These are phyloP conservation scores for Balanococcus diminutus DNA, from an alignment of 2,888 invertebrate genomes.

Conservation along the genomic window DNA sequence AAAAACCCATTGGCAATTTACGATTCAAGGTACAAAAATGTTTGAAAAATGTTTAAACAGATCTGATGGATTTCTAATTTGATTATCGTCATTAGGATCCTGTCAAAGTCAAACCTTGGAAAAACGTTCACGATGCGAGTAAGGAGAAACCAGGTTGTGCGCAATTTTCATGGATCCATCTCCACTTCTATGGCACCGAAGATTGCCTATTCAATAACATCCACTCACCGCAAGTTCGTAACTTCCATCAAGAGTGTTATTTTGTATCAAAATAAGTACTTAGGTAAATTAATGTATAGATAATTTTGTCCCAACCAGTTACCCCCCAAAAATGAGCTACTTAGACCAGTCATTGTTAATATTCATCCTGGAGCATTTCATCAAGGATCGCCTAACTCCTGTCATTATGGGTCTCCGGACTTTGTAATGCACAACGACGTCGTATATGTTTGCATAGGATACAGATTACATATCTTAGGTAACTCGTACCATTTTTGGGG, in stretches of 20 bases:
- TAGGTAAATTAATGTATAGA: no score
- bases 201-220: conserved; percentile 7
- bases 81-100: neutral
- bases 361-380: neutral
- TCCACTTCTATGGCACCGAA: neutral
- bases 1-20: neutral
- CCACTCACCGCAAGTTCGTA: neutral
- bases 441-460: neutral
- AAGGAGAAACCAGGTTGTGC: neutral
- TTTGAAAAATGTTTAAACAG: neutral
- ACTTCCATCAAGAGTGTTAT: no score
- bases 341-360: neutral
- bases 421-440: conserved; percentile 14
- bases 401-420: neutral
- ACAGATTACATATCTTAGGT: neutral
- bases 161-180: neutral
- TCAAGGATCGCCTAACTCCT: neutral
- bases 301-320: no score
- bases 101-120: neutral
- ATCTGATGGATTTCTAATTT: neutral
- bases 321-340: neutral
- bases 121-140: neutral
- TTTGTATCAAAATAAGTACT: no score
- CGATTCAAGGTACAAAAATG: conserved; percentile 15
- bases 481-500: neutral